Conservation (phyloP, 2,797 vertebrate species). For the Nannoperca australis region DNA sequence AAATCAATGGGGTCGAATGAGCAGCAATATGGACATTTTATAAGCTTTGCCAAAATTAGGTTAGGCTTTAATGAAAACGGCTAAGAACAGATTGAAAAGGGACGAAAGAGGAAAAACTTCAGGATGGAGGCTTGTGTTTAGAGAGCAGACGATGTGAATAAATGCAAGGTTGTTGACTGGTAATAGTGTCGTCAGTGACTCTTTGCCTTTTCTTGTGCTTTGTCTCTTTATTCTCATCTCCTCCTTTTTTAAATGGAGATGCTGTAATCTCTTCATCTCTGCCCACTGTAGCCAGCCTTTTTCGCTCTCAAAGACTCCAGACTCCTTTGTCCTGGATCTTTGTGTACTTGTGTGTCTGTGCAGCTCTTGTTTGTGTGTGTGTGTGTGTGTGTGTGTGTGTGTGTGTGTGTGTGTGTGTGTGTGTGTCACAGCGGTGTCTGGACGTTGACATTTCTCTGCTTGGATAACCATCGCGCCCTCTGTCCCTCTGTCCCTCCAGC, state of each 20-base stretch:
- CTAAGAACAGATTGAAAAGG: conserved; percentile 64
- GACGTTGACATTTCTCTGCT: conserved; percentile 92
- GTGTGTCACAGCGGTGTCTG: conserved; percentile 79
- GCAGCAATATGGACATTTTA: conserved; percentile 84
- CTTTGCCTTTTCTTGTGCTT: conserved; percentile 61
- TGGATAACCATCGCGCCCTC: conserved; percentile 93
- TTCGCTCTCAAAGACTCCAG: conserved; percentile 93
- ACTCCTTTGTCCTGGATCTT: conserved; percentile 90
- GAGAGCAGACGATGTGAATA: conserved; percentile 56
- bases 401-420: conserved; percentile 63
- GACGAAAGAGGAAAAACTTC: conserved; percentile 47
- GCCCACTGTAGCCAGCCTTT: conserved; percentile 91
- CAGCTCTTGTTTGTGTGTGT: conserved; percentile 45
- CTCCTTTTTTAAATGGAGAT: conserved; percentile 75
- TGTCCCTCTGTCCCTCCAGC: conserved; percentile 87
- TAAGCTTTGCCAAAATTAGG: conserved; percentile 80
- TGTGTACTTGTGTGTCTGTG: conserved; percentile 72
- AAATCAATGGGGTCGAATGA: conserved; percentile 86
- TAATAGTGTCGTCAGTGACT: conserved; percentile 54
- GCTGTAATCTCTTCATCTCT: conserved; percentile 93
- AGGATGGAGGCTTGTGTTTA: conserved; percentile 39
- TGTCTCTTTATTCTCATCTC: conserved; percentile 68
- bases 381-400: conserved; percentile 40
- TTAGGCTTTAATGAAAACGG: conserved; percentile 79
- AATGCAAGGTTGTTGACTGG: conserved; percentile 67